These are phyloP conservation scores for Buteo buteo DNA, from an alignment of 2,113 vertebrate genomes.

Conservation along the genomic window DNA sequence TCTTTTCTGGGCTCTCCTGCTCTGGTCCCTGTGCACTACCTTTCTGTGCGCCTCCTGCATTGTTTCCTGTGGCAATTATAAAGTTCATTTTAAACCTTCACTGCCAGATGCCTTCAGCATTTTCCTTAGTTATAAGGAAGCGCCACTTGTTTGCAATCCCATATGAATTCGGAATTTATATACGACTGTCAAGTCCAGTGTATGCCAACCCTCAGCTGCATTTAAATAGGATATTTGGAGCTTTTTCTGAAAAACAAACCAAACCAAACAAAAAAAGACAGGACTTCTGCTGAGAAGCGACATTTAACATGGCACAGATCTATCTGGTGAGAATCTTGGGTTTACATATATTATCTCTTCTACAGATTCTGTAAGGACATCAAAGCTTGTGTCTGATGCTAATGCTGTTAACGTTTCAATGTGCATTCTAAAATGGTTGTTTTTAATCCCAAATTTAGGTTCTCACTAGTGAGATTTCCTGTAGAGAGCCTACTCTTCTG, in stretches of 20 bases:
- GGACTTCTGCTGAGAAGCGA: background rate
- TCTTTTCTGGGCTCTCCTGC: background rate
- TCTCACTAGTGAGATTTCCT: slow-evolving; percentile 11
- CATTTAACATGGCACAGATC: background rate
- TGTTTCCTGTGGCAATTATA: background rate
- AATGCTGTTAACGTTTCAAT: slow-evolving; percentile 8
- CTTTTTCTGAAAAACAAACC: background rate
- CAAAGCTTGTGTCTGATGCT: slow-evolving; percentile 28
- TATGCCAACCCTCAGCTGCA: background rate
- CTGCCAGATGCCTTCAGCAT: background rate
- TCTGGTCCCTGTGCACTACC: background rate
- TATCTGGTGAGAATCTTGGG: background rate
- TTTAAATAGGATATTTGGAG: background rate
- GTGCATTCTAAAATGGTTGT: background rate
- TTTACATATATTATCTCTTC: slow-evolving; percentile 23
- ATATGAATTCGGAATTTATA: background rate
- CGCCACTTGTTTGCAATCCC: background rate
- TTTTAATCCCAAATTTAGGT: slow-evolving; percentile 36
- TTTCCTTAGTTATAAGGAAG: background rate
- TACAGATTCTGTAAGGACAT: background rate
- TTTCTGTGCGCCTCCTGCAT: background rate
- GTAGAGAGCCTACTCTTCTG: background rate
- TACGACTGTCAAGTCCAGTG: background rate
- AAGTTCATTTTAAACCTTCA: slow-evolving; percentile 10
- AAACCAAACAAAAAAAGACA: background rate